Conservation (phyloP, 1,140 invertebrate species). For the Cydia fagiglandana region DNA sequence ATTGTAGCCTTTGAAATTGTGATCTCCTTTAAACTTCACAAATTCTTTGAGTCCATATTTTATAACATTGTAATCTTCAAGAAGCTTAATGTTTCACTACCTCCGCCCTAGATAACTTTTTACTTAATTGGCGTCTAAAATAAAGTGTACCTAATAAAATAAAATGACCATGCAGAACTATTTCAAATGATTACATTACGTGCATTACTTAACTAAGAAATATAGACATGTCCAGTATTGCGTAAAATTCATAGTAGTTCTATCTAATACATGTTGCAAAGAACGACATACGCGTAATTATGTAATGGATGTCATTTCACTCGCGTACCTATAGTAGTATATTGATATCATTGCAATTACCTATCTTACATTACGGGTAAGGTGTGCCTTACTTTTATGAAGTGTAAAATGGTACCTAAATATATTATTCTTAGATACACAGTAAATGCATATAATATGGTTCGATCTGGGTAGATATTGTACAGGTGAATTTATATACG, state of each 20-base stretch:
- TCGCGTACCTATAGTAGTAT: neutral
- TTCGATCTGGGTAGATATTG: too few relatives aligned
- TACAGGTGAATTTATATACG: too few relatives aligned
- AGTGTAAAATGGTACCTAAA: too few relatives aligned
- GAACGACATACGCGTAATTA: constrained; percentile 3
- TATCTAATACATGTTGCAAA: constrained; percentile 12
- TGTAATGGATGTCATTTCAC: constrained; percentile 18
- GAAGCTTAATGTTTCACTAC: neutral
- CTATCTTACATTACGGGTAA: constrained; percentile 4
- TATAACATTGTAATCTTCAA: neutral
- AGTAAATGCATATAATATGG: too few relatives aligned
- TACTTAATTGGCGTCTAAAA: neutral
- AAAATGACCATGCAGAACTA: neutral
- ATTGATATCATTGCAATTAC: neutral
- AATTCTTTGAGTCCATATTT: neutral
- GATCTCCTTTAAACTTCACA: neutral
- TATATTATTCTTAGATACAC: too few relatives aligned
- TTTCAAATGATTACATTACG: neutral
- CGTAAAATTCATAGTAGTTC: constrained; percentile 5
- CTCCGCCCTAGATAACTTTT: neutral
- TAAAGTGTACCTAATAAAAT: neutral
- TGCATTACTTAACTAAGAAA: constrained; percentile 15
- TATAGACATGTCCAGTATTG: constrained; percentile 20
- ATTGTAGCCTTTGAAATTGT: neutral
- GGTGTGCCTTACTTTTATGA: too few relatives aligned